A percentile compares a stretch with the other conserved stretches of the same genome.
These are phyloP conservation scores for Podarcis raffonei DNA, from an alignment of 2,113 vertebrate species.

Conservation along the genomic window DNA sequence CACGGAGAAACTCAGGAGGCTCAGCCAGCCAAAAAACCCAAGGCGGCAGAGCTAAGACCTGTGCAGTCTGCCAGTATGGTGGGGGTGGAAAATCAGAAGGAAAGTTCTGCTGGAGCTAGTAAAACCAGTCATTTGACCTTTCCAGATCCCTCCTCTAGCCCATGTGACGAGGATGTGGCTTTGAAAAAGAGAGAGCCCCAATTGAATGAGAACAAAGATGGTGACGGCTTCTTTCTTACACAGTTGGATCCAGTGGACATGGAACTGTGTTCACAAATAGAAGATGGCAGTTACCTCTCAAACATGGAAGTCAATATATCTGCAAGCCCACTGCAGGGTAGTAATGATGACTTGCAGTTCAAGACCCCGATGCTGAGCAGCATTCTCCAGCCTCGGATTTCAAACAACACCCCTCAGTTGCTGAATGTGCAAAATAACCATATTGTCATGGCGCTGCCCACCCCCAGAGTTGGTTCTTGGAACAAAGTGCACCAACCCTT, in stretches of 20 bases:
- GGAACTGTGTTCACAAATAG: slow-evolving; percentile 78
- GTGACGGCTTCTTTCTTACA: slow-evolving; percentile 77
- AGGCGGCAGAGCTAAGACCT: accelerated
- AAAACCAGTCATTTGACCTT: not conserved
- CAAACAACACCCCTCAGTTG: slow-evolving; percentile 8
- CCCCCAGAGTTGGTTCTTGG: not conserved
- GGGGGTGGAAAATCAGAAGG: not conserved
- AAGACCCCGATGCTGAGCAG: not conserved
- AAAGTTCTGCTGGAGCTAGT: not conserved
- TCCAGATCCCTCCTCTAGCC: not conserved
- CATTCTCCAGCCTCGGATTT: not conserved
- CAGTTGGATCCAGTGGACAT: slow-evolving; percentile 79
- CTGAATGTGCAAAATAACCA: not conserved
- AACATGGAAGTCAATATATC: not conserved
- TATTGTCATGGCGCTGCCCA: not conserved
- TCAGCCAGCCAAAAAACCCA: not conserved
- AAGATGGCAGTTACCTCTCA: not conserved
- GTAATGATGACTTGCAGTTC: accelerated
- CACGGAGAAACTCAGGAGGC: not conserved
- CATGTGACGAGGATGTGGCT: not conserved
- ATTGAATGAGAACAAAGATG: slow-evolving; percentile 51
- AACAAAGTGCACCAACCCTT: not conserved
- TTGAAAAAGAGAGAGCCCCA: slow-evolving; percentile 18
- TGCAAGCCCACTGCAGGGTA: slow-evolving; percentile 27
- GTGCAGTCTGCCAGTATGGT: not conserved